Base-by-base conservation (phyloP, 2,797 vertebrate species). In the Myoxocephalus aenaeus region DNA sequence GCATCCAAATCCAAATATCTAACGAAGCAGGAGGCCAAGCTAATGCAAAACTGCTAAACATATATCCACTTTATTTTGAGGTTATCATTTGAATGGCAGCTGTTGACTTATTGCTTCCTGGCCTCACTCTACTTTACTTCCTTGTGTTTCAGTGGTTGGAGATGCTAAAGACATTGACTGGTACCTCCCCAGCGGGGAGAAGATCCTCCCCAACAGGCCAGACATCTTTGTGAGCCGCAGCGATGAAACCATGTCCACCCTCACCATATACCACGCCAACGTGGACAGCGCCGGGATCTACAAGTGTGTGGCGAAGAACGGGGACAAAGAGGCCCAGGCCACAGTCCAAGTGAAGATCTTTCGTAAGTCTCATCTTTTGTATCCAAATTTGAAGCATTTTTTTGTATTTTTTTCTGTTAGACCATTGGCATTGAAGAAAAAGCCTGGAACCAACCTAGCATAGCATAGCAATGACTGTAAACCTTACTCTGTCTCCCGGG, bases 291-390 rank as follows among this genome's bases (percentile, higher is more conserved):
- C 98, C 0, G 98, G 98, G 73, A 97, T 97, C 91, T 99, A 99
- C 93, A 99, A 97, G 91, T 99, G 98, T 1, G 96, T 99, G 79
- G 97, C 97, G 54, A 96, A 92, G 32, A 89, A 78, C 3, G 96
- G 93, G 0, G 96, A 97, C 63, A 95, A 94, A n/a, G 96, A 98
- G 78, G 95, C 96, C 0, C 95, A 99, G 92, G 96, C 96, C 87
- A 99, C 97, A 0, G 97, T 99, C 84, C 96, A 96, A 0, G 97
- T 99, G 66, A 97, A 97, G 84, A 98, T 99, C 65, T 99, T 97
- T 89, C 98, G 98, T 99, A 94, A 98, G 98, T 84, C 0, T 27
- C 0, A 0, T 1, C 25, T n/a, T 34, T 57, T 63, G n/a, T 9
- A n/a, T 13, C 5, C 25, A 29, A 27, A 54, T 27, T 18, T 27